Conservation (phyloP, 2,797 vertebrate species). For the Malacoctenus gilli region DNA sequence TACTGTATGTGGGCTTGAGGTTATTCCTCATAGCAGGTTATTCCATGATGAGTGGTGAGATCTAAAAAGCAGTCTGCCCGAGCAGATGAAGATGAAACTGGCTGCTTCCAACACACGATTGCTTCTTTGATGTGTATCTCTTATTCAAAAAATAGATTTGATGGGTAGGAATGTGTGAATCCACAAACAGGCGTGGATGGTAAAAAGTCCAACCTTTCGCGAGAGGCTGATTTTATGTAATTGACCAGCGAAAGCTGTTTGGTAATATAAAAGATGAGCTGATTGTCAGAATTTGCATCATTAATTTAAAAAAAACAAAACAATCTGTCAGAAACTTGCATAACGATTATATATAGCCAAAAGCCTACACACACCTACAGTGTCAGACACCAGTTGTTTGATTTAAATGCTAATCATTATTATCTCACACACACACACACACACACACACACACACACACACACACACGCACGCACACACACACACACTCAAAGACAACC, state of each 20-base stretch:
- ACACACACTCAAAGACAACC: constrained; percentile 8
- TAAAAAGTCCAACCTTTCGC: no score
- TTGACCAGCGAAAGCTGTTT: no score
- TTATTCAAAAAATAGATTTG: no score
- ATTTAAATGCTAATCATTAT: constrained; percentile 27
- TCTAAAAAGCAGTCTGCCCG: constrained; percentile 26
- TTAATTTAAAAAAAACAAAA: no score
- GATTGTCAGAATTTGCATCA: no score
- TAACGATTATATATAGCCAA: no score
- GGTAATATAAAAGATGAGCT: no score
- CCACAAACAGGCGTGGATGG: no score
- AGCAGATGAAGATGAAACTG: constrained; percentile 22
- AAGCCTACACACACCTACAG: constrained; percentile 24
- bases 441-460: constrained; percentile 12
- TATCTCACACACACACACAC: constrained; percentile 4
- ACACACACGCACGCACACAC: constrained; percentile 8
- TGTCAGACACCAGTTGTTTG: constrained; percentile 5
- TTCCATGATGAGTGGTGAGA: constrained; percentile 6
- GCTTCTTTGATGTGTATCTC: constrained; percentile 8
- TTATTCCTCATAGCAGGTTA: constrained; percentile 20
- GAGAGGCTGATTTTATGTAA: no score
- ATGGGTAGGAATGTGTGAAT: no score
- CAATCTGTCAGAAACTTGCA: constrained; percentile 17
- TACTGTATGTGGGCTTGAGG: constrained; percentile 38
- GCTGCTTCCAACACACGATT: constrained; percentile 35